Evolutionary conservation across 2,797 vertebrate species (phyloP).

Genomic region (Pogonophryne albipinna): DNA sequence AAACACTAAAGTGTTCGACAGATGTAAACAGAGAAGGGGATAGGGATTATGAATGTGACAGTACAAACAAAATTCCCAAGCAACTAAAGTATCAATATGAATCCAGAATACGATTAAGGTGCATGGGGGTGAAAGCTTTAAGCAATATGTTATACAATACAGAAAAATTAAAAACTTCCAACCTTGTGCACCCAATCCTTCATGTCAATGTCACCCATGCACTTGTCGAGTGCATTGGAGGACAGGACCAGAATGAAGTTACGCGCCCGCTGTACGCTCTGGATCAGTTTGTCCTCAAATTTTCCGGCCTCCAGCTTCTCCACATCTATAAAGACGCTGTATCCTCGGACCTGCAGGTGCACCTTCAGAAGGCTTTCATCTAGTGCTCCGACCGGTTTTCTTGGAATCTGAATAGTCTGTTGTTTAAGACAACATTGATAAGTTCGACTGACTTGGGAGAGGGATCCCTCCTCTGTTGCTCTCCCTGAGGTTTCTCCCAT

Average conservation of each 20-base stretch:
- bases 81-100: background rate
- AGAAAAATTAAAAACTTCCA: conserved; percentile 20
- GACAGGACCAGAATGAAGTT: conserved; percentile 98
- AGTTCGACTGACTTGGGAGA: background rate
- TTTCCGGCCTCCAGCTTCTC: conserved; percentile 97
- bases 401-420: conserved; percentile 16
- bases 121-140: background rate
- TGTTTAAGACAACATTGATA: background rate
- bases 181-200: conserved; percentile 99
- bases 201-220: conserved; percentile 92
- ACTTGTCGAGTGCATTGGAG: conserved; percentile 91
- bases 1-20: too few species aligned
- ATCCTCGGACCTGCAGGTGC: conserved; percentile 95
- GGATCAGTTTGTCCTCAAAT: conserved; percentile 95
- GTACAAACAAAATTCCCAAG: background rate
- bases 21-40: too few species aligned
- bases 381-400: conserved; percentile 25
- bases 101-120: background rate
- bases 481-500: too few species aligned
- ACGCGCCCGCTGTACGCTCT: conserved; percentile 91
- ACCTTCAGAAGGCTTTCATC: conserved; percentile 94
- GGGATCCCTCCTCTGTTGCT: too few species aligned
- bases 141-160: background rate
- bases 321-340: conserved; percentile 97
- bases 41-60: background rate